These are phyloP conservation scores for Drosophila arizonae DNA, from an alignment of 1,140 invertebrate species.

Conservation along the genomic window DNA sequence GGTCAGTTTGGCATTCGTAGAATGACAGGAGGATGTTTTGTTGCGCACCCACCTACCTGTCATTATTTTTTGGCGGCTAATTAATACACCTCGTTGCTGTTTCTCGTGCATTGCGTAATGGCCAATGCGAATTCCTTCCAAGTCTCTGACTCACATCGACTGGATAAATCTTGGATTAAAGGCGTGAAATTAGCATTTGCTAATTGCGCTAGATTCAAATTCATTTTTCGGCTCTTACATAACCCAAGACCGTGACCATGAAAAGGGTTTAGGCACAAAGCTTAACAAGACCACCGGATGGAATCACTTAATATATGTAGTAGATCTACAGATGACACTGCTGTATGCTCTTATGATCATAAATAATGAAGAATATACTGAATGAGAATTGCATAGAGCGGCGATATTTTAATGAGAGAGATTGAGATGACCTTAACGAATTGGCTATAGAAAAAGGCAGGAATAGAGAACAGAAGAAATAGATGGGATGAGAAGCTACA, in stretches of 20 bases:
- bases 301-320: neutral
- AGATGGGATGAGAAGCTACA: no score
- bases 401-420: neutral
- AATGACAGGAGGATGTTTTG: conserved; percentile 64
- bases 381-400: neutral
- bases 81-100: conserved; percentile 43
- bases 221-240: conserved; percentile 53
- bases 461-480: no score
- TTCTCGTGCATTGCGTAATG: conserved; percentile 55
- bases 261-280: conserved; percentile 58
- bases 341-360: neutral
- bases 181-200: conserved; percentile 55
- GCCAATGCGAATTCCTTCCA: conserved; percentile 53
- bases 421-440: no score
- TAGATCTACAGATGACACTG: neutral
- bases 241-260: conserved; percentile 72
- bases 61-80: conserved; percentile 53
- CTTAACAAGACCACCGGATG: conserved; percentile 9
- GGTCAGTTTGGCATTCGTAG: conserved; percentile 75
- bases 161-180: conserved; percentile 28
- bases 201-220: conserved; percentile 43
- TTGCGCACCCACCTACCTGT: conserved; percentile 35
- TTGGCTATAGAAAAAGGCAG: no score
- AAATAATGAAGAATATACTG: no score
- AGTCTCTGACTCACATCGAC: conserved; percentile 51